These are phyloP conservation scores for Thamnophis sirtalis DNA, from an alignment of 2,113 vertebrate genomes.

Conservation along the genomic window DNA sequence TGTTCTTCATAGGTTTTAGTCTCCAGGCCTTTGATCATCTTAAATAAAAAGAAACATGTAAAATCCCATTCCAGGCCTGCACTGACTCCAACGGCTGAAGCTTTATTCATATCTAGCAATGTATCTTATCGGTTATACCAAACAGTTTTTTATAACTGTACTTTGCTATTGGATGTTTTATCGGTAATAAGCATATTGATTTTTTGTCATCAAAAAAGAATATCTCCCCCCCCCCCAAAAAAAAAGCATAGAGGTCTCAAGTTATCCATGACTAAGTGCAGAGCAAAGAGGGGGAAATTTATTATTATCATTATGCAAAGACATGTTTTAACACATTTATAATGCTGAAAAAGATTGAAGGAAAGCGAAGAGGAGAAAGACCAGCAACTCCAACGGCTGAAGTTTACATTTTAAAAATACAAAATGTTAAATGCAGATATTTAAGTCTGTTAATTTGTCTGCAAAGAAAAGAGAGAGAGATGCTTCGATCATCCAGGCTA, in stretches of 20 bases:
- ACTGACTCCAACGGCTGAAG: neutral
- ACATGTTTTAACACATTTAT: neutral
- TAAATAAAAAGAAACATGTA: neutral
- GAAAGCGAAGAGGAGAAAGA: neutral
- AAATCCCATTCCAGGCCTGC: neutral
- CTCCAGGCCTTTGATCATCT: too few relatives aligned
- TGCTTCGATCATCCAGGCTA: neutral
- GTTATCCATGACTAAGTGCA: neutral
- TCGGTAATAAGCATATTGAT: neutral
- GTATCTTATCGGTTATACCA: neutral
- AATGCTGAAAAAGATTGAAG: neutral
- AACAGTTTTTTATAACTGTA: neutral
- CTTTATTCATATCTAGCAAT: neutral
- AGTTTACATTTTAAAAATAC: neutral
- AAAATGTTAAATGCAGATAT: neutral
- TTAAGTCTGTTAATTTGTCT: neutral
- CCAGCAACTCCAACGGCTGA: too few relatives aligned
- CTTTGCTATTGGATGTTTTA: neutral
- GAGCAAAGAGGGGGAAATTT: neutral
- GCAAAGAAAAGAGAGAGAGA: too few relatives aligned
- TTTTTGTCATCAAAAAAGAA: neutral
- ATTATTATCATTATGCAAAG: neutral
- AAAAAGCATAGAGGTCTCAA: neutral
- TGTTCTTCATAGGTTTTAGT: too few relatives aligned
- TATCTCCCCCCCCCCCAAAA: accelerated